Base-by-base conservation (phyloP, 2,797 vertebrate species). In the Dendrocincla fuliginosa region DNA sequence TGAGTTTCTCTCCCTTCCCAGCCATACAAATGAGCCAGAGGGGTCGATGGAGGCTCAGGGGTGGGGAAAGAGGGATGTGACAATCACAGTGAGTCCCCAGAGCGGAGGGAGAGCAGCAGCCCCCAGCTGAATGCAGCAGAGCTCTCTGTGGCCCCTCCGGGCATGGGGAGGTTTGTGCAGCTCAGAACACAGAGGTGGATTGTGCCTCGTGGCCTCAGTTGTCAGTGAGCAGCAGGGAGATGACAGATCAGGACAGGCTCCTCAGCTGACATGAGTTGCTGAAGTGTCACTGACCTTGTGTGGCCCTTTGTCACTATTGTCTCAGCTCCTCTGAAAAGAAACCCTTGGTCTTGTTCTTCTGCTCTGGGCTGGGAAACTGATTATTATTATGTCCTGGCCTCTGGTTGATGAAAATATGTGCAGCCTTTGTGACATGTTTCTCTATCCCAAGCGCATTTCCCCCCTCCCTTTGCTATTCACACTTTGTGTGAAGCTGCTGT, bases 231-330 rank as follows among this genome's bases (percentile, higher is more conserved):
- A 80, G 79, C 75, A 19, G 61, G 75, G 89, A 92, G 84, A 83
- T 92, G 88, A 82, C 74, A 92, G 70, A 90, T 90, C 85, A 69
- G 75, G 70, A 68, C 84, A 71, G 76, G 68, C 55, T 93, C 86
- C 77, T 87, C 92, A 28, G 77, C 69, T 93, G 91, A 92, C 84
- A 39, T 37, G 79, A 89, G 86, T 18, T 52, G 91, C 87, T 71
- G 4, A 93, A 91, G 85, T 74, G 80, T 79, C 85, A 79, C 55
- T 88, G 91, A 92, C 83, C 95, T 93, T 95, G 87, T 82, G 87
- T 92, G 89, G 89, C 89, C 84, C 74, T 89, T 94, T 95, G 93
- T 95, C 82, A 73, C 84, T 32, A 84, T 93, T 87, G 89, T 91
- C 82, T 90, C 83, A 82, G 80, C 78, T 64, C 41, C 71, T 92